Conservation (phyloP, 2,888 invertebrate species). For the Ormyrus pomaceus region DNA sequence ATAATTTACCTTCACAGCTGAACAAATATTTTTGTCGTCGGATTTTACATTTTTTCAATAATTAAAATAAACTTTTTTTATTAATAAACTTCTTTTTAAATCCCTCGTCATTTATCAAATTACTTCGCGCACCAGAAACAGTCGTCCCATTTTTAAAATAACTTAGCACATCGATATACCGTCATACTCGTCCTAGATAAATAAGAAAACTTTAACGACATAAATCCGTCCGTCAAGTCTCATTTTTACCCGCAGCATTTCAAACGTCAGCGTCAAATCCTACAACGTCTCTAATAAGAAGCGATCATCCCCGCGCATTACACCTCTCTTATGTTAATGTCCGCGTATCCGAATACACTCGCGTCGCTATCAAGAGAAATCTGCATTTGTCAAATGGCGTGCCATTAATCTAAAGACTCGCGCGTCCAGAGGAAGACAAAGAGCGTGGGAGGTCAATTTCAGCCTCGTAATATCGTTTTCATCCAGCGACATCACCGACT, state of each 20-base stretch:
- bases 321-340: not conserved
- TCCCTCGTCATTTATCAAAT: too few species aligned
- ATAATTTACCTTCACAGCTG: too few species aligned
- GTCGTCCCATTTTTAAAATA: too few species aligned
- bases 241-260: not conserved
- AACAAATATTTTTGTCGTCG: too few species aligned
- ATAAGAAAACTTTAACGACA: constrained; percentile 5
- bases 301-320: not conserved
- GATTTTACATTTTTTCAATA: too few species aligned
- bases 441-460: constrained; percentile 53
- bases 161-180: too few species aligned
- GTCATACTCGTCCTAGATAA: too few species aligned
- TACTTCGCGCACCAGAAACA: too few species aligned
- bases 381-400: constrained; percentile 36
- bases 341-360: too few species aligned
- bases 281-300: not conserved
- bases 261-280: not conserved
- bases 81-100: too few species aligned
- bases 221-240: constrained; percentile 18
- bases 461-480: constrained; percentile 60
- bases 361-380: constrained; percentile 13
- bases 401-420: constrained; percentile 18
- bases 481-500: constrained; percentile 61
- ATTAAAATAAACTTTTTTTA: too few species aligned
- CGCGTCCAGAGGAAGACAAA: constrained; percentile 30